phyloP scores from a whole-genome alignment of 2,888 invertebrate species.

The Rhagium mordax region DNA sequence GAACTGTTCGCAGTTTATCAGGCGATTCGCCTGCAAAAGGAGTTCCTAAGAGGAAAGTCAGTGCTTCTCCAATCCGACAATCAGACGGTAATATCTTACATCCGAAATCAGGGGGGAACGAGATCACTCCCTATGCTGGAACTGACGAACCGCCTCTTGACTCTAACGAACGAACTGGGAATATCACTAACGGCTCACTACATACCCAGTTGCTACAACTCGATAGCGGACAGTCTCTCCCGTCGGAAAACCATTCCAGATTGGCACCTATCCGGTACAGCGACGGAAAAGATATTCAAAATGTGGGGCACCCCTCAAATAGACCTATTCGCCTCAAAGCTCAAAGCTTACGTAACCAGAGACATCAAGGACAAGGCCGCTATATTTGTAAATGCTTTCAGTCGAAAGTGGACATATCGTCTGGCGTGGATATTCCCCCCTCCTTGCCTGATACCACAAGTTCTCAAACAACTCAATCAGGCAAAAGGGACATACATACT shows the following conservation, averaged over 20 bases:
- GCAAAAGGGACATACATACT: conserved; percentile 48
- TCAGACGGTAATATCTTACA: conserved; percentile 22
- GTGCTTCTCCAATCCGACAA: conserved; percentile 31
- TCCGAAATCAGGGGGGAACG: conserved; percentile 19
- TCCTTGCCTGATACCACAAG: conserved; percentile 48
- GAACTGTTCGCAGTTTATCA: conserved; percentile 2
- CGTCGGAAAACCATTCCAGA: conserved; percentile 28
- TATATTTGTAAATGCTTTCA: conserved; percentile 53
- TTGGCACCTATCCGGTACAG: conserved; percentile 38
- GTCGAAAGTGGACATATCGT: conserved; percentile 48
- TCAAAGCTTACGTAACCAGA: conserved; percentile 30
- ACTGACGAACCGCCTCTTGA: neutral
- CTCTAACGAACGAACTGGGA: neutral
- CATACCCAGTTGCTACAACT: conserved; percentile 29
- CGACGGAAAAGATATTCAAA: conserved; percentile 36
- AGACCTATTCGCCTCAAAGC: conserved; percentile 41
- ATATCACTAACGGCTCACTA: no score
- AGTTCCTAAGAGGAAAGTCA: neutral
- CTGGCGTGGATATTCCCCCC: conserved; percentile 57
- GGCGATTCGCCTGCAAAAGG: neutral
- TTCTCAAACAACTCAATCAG: conserved; percentile 48
- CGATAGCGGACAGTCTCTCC: conserved; percentile 44
- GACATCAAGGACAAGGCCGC: conserved; percentile 33
- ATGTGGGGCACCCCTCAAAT: conserved; percentile 43
- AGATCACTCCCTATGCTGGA: neutral